These are phyloP conservation scores for Pollenia amentaria DNA, from an alignment of 2,888 invertebrate genomes.

Conservation along the genomic window DNA sequence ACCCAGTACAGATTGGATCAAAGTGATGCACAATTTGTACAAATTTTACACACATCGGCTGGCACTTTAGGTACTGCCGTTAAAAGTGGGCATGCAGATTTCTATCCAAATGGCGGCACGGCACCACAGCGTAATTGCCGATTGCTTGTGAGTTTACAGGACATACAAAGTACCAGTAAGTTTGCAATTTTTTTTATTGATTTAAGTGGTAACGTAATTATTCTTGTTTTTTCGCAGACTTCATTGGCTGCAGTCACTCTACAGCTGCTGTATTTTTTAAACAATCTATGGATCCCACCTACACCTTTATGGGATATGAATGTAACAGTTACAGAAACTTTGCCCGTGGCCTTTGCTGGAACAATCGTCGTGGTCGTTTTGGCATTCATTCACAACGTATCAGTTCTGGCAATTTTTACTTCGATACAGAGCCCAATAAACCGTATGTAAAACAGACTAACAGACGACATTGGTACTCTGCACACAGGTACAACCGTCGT, in stretches of 20 bases:
- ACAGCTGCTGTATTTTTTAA: conserved; percentile 83
- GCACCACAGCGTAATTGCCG: conserved; percentile 82
- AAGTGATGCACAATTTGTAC: conserved; percentile 82
- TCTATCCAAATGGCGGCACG: conserved; percentile 83
- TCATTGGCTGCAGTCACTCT: conserved; percentile 82
- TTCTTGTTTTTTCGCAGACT: conserved; percentile 77
- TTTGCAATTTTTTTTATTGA: conserved; percentile 33
- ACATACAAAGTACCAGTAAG: conserved; percentile 81
- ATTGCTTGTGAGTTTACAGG: conserved; percentile 78
- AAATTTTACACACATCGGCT: conserved; percentile 83
- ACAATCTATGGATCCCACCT: conserved; percentile 82
- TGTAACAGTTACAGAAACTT: conserved; percentile 80
- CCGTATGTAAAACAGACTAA: conserved; percentile 77
- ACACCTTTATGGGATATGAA: conserved; percentile 81
- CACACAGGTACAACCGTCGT: neutral
- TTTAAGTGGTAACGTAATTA: neutral
- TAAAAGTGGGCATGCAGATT: conserved; percentile 84
- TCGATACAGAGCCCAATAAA: conserved; percentile 78
- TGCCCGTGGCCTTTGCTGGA: conserved; percentile 77
- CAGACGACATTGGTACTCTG: conserved; percentile 33
- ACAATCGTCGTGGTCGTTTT: conserved; percentile 80
- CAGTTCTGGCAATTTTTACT: conserved; percentile 80
- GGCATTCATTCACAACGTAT: conserved; percentile 81
- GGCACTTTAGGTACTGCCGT: conserved; percentile 81
- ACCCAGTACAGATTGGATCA: conserved; percentile 80